Conservation (phyloP, 2,113 vertebrate species). For the Centropristis striata region DNA sequence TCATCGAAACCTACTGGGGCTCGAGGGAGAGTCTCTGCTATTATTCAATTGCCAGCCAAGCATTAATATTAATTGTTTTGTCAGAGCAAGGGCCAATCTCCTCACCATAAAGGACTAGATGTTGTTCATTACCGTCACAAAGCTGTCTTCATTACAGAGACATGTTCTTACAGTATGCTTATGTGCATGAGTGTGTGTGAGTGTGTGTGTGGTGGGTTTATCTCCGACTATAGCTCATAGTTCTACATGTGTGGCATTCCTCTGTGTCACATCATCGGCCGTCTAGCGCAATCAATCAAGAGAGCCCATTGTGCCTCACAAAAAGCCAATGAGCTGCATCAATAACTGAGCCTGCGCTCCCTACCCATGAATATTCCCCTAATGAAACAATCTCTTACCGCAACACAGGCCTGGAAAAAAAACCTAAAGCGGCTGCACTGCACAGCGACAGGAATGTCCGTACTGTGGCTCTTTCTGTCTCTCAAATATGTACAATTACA, state of each 20-base stretch:
- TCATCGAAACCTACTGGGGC: constrained; percentile 39
- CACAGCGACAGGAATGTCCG: constrained; percentile 12
- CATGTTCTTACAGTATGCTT: constrained; percentile 41
- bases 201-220: constrained; percentile 33
- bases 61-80: constrained; percentile 76
- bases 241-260: constrained; percentile 67
- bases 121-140: constrained; percentile 73
- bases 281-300: constrained; percentile 73
- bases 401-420: constrained; percentile 34
- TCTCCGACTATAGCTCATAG: constrained; percentile 48
- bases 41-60: constrained; percentile 65
- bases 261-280: constrained; percentile 72
- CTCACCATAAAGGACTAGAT: constrained; percentile 49
- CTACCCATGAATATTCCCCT: constrained; percentile 70
- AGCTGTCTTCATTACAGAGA: constrained; percentile 72
- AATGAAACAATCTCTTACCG: constrained; percentile 72
- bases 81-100: constrained; percentile 60
- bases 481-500: constrained; percentile 16
- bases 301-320: constrained; percentile 72
- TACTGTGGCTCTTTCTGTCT: constrained; percentile 24
- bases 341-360: constrained; percentile 71
- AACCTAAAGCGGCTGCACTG: not conserved
- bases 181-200: not conserved
- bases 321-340: constrained; percentile 78
- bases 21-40: constrained; percentile 37